Base-by-base conservation (phyloP, 2,113 vertebrate species). In the Trematocara stigmaticum region DNA sequence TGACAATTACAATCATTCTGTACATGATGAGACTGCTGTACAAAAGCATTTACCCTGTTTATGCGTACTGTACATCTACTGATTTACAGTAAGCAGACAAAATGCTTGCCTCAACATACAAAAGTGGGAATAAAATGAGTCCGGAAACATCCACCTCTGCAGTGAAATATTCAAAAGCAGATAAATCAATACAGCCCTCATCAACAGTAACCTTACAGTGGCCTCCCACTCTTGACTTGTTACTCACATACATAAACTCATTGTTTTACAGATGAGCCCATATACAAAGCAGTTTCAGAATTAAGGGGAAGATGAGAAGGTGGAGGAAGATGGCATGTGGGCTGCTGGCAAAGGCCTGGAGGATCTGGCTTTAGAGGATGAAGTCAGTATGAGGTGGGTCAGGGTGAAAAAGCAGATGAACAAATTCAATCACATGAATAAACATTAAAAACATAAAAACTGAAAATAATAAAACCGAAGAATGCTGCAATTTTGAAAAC, bases 1-100 rank as follows among this genome's bases (percentile, higher is more conserved):
- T 45, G 20, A 71, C 20, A 76, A 49, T 49, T 90, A 92, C 91
- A 94, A 93, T 93, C 91, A 42, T 90, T 87, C 90, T 93, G 86
- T 91, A 88, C 86, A 90, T n/a, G 81, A 82, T 29, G 12, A 87
- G 82, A 82, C 87, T 53, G 84, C 81, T 78, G 10, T 90, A 91
- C 71, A 89, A 91, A 91, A 90, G 79, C 10, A 3, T 86, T 82
- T 53, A 88, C 86, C 89, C 91, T 93, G 92, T 93, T 78, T 85
- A 79, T 83, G 74, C 78, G 35, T 69, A 11, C 88, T 86, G 81
- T 89, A 85, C 89, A 91, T 52, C 20, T 59, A n/a, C 38, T 56
- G 74, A 78, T 82, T 83, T 49, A 81, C 76, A 81, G 89, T 35
- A 79, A 88, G 88, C 78, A 38, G 12, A 86, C 31, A 34, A 76